Evolutionary conservation across 2,113 vertebrate genomes (phyloP).

Genomic region (Papio anubis): DNA sequence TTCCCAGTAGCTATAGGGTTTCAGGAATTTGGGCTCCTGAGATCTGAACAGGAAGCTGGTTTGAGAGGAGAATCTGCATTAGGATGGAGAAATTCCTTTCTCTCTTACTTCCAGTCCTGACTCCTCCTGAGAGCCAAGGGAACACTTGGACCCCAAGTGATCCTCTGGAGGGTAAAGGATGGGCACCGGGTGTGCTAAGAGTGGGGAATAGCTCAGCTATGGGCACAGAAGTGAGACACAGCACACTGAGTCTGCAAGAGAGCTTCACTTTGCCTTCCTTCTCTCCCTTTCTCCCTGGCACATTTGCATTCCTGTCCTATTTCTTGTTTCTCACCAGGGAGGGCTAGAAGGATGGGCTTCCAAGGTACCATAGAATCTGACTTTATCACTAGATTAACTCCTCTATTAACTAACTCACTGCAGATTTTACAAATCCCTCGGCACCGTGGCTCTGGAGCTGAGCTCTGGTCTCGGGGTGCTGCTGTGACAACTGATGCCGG

Average conservation of each 20-base stretch:
- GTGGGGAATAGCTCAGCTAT: rapidly evolving
- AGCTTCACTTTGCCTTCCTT: no score
- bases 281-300: not conserved
- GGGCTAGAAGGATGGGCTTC: not conserved
- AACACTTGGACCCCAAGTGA: rapidly evolving
- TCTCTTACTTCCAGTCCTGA: not conserved
- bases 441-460: not conserved
- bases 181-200: rapidly evolving
- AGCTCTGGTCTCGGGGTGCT: not conserved
- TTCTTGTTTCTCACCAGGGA: not conserved
- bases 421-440: not conserved
- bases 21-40: not conserved
- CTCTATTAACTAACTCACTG: not conserved
- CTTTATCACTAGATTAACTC: not conserved
- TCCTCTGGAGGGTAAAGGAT: not conserved
- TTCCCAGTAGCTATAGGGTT: not conserved
- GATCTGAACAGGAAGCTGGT: not conserved
- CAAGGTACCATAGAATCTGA: rapidly evolving
- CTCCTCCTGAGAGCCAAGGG: not conserved
- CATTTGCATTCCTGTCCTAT: rapidly evolving
- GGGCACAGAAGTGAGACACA: rapidly evolving
- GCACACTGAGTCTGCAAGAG: not conserved
- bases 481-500: not conserved
- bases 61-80: not conserved
- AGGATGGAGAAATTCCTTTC: not conserved